Evolutionary conservation across 2,113 vertebrate species (phyloP).

Genomic region (Pluvialis apricaria): DNA sequence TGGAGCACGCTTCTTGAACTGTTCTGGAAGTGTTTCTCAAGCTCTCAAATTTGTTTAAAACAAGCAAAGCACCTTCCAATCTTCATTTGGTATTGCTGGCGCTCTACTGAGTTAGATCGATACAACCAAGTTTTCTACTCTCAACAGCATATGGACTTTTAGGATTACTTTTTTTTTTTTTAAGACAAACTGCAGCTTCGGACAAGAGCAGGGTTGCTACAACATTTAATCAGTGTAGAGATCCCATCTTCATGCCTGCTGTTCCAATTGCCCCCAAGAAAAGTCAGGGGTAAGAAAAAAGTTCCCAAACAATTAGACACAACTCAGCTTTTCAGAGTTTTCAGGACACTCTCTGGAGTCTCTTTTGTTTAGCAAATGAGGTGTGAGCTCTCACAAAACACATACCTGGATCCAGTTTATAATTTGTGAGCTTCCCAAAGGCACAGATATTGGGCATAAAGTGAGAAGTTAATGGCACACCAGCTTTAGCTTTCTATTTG

Average conservation of each 20-base stretch:
- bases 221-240: not conserved
- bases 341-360: not conserved
- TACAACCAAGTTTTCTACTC: not conserved
- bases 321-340: not conserved
- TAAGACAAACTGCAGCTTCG: not conserved
- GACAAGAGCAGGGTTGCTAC: not conserved
- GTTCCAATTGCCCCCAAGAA: not conserved
- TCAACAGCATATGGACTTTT: not conserved
- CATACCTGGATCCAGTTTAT: not conserved
- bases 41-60: not conserved
- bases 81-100: not conserved
- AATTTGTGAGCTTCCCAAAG: not conserved
- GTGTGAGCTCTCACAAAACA: accelerated
- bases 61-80: not conserved
- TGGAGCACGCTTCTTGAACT: not conserved
- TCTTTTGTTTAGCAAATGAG: not conserved
- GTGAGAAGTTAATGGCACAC: not conserved
- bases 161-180: not conserved
- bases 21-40: not conserved
- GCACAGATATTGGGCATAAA: not conserved
- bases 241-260: not conserved
- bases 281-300: not conserved
- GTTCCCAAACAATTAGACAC: not conserved
- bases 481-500: not conserved
- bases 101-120: not conserved